Evolutionary conservation across 1,140 invertebrate species (phyloP).

Genomic region (Drosophila serrata): DNA sequence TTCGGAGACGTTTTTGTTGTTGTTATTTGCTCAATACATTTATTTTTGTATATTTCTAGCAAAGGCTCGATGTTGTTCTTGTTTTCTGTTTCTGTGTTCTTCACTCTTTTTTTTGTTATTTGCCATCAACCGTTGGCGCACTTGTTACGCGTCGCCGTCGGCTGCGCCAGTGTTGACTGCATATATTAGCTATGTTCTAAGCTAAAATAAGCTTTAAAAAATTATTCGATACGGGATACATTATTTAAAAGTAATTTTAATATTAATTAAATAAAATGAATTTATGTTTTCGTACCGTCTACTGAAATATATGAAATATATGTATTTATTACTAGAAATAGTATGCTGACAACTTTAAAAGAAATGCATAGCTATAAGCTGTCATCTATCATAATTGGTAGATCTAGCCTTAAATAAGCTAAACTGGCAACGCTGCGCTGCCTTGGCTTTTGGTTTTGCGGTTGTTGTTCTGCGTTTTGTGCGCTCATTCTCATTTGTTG

Average conservation of each 20-base stretch:
- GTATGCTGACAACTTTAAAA: too few relatives aligned
- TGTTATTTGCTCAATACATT: constrained; percentile 81
- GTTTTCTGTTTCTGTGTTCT: constrained; percentile 6
- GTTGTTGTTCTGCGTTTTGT: constrained; percentile 58
- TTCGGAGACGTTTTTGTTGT: constrained; percentile 21
- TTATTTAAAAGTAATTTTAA: too few relatives aligned
- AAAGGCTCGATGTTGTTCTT: constrained; percentile 48
- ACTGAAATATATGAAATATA: too few relatives aligned
- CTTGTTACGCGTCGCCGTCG: constrained; percentile 70
- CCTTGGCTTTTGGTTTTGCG: constrained; percentile 13
- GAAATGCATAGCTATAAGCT: too few relatives aligned
- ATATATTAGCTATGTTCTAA: background rate
- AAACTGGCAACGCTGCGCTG: constrained; percentile 6
- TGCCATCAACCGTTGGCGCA: constrained; percentile 52
- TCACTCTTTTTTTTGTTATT: constrained; percentile 8
- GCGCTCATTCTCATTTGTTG: constrained; percentile 79
- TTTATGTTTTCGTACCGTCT: too few relatives aligned
- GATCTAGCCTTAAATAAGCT: background rate
- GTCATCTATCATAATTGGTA: background rate
- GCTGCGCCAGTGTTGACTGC: constrained; percentile 6
- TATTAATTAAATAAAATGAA: too few relatives aligned
- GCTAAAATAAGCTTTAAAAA: background rate
- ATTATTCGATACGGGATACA: background rate
- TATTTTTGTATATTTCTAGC: constrained; percentile 69
- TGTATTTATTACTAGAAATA: too few relatives aligned